Evolutionary conservation across 2,797 vertebrate species (phyloP), one percentile per base, ranked within the genome.

Genomic region (Triplophysa yarkandensis): DNA sequence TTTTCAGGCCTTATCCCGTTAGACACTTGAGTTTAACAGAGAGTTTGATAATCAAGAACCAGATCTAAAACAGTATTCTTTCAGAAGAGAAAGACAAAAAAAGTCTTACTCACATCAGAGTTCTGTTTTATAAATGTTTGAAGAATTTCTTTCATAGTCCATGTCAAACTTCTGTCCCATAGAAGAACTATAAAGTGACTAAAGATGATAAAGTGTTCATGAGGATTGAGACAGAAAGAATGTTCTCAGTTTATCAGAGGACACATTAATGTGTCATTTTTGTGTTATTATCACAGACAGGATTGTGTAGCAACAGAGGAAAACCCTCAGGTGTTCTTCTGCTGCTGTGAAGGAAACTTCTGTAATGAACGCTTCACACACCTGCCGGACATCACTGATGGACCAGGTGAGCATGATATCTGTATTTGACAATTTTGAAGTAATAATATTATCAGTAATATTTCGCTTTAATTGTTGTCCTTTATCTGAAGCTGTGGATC

Each of bases 271-370:
- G n/a, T 68, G 3, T 61, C 39, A 36, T 81, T 71, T 48, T 17
- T 17, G n/a, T 71, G 17, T 28, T 54, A 17, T 41, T 34, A 57
- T 5, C 41, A 14, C 87, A 98, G 96, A 67, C 92, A 94, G 87
- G 95, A 96, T 83, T 98, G 96, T 0, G 93, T 98, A 52, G 96
- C 95, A 70, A 98, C 95, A 0, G 96, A 98, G 88, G 95, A 96
- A 81, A 97, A 94, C 80, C 96, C 96, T 25, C 95, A 98, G 88
- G 94, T 98, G 34, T 98, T 96, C 89, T 98, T 98, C 90, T 98
- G 97, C 90, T 98, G 97, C 91, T 98, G 97, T 1, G 97, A 98
- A 81, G 97, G 95, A 77, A 95, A 95, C 89, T 94, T 95, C 44
- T 98, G 97, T 87, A 98, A 98, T 23, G 92, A 96, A 83, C 92